Percentiles rank a stretch among this genome's conserved stretches.
These are phyloP conservation scores for Drosophila sp. DNA, from an alignment of 1,140 invertebrate species.

Conservation along the genomic window DNA sequence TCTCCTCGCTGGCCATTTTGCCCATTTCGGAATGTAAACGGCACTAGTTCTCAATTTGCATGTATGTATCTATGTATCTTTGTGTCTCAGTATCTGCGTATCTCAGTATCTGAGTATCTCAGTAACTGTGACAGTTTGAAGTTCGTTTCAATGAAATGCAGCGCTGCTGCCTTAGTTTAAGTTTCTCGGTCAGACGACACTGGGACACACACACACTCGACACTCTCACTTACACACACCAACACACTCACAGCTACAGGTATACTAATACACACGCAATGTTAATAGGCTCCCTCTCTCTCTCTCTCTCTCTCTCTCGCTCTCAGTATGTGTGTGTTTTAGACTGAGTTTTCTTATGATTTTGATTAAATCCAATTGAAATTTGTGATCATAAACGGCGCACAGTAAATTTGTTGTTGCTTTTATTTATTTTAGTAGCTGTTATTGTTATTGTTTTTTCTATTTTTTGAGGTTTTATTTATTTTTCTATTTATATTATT, in stretches of 20 bases:
- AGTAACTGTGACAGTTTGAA: constrained; percentile 61
- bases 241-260: constrained; percentile 9
- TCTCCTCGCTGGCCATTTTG: constrained; percentile 78
- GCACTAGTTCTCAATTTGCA: constrained; percentile 35
- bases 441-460: constrained; percentile 7
- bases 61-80: constrained; percentile 7
- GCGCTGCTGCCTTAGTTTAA: constrained; percentile 55
- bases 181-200: constrained; percentile 76
- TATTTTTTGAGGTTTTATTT: constrained; percentile 1
- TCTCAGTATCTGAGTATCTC: constrained; percentile 7
- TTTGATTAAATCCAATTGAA: constrained; percentile 85
- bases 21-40: constrained; percentile 39
- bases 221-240: constrained; percentile 9
- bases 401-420: constrained; percentile 38
- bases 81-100: constrained; percentile 13
- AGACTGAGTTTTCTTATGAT: constrained; percentile 67
- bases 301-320: constrained; percentile 4
- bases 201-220: constrained; percentile 33
- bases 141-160: constrained; percentile 75
- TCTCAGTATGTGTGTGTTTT: constrained; percentile 35
- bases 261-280: constrained; percentile 58
- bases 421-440: constrained; percentile 25
- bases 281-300: constrained; percentile 27
- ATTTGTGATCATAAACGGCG: constrained; percentile 68
- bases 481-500: constrained; percentile 9